phyloP scores from a whole-genome alignment of 2,113 vertebrate species.

The Silurus meridionalis region DNA sequence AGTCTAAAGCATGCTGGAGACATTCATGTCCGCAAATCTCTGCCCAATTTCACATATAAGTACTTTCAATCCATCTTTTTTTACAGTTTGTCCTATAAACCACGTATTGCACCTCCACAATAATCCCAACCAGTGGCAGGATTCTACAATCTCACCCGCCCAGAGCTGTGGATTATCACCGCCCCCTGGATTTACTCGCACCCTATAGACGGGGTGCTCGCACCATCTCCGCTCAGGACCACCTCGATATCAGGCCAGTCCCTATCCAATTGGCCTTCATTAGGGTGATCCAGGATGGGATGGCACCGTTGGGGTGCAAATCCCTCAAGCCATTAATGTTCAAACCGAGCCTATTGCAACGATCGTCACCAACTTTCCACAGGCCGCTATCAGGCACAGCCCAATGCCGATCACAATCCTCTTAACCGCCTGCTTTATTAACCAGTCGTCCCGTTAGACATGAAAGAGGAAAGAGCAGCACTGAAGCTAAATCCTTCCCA shows the following conservation, averaged over 20 bases:
- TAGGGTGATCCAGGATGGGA: slow-evolving; percentile 59
- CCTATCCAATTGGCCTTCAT: slow-evolving; percentile 67
- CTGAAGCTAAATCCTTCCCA: slow-evolving; percentile 48
- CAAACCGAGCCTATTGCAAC: slow-evolving; percentile 65
- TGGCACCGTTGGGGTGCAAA: slow-evolving; percentile 52
- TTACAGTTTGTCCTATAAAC: slow-evolving; percentile 40
- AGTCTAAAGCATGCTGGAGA: slow-evolving; percentile 33
- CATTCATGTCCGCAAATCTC: slow-evolving; percentile 50
- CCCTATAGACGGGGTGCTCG: slow-evolving; percentile 47
- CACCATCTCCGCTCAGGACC: slow-evolving; percentile 39
- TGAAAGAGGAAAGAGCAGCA: slow-evolving; percentile 62
- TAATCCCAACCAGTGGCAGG: slow-evolving; percentile 42
- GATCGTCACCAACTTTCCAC: slow-evolving; percentile 49
- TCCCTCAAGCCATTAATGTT: slow-evolving; percentile 63
- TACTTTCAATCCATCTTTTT: slow-evolving; percentile 30
- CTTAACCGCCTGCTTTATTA: slow-evolving; percentile 80
- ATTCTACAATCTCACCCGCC: slow-evolving; percentile 54
- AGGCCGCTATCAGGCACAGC: slow-evolving; percentile 55
- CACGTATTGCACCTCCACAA: slow-evolving; percentile 43
- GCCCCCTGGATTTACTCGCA: slow-evolving; percentile 42
- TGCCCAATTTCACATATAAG: slow-evolving; percentile 44
- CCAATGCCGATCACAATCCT: slow-evolving; percentile 77
- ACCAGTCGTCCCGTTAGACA: slow-evolving; percentile 78
- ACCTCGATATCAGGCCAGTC: slow-evolving; percentile 54
- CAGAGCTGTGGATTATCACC: slow-evolving; percentile 50